Evolutionary conservation across 1,140 invertebrate species (phyloP).

Genomic region (Coenobita brevimanus): DNA sequence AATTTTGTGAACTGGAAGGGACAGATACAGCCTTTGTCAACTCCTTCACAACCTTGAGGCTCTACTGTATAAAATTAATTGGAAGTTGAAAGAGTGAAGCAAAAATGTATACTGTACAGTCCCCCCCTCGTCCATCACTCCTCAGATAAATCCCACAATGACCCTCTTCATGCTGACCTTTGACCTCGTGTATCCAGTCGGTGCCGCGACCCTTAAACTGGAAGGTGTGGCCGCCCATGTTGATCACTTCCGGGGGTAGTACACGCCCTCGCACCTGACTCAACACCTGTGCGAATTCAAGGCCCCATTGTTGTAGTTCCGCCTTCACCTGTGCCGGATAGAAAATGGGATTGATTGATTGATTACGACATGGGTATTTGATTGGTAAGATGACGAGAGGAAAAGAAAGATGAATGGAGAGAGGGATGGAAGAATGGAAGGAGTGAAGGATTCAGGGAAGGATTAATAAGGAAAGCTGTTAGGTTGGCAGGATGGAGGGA

Average conservation of each 20-base stretch:
- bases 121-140: no score
- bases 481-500: no score
- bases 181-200: conserved; percentile 72
- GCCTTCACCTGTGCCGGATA: conserved; percentile 70
- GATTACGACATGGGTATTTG: no score
- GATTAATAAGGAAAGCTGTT: no score
- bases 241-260: conserved; percentile 73
- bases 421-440: not conserved
- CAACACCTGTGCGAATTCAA: conserved; percentile 72
- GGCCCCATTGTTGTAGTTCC: conserved; percentile 74
- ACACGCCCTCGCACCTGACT: conserved; percentile 73
- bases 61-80: no score
- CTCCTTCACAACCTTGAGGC: no score
- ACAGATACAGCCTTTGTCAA: no score
- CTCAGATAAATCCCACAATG: no score
- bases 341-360: not conserved
- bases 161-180: conserved; percentile 66
- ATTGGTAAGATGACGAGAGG: not conserved
- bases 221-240: conserved; percentile 69
- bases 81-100: not conserved
- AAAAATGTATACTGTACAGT: no score
- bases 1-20: no score
- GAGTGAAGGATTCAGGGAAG: no score
- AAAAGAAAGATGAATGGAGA: not conserved
- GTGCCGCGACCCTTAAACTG: conserved; percentile 69